phyloP scores from a whole-genome alignment of 2,888 invertebrate genomes.

The Synanthedon vespiformis region DNA sequence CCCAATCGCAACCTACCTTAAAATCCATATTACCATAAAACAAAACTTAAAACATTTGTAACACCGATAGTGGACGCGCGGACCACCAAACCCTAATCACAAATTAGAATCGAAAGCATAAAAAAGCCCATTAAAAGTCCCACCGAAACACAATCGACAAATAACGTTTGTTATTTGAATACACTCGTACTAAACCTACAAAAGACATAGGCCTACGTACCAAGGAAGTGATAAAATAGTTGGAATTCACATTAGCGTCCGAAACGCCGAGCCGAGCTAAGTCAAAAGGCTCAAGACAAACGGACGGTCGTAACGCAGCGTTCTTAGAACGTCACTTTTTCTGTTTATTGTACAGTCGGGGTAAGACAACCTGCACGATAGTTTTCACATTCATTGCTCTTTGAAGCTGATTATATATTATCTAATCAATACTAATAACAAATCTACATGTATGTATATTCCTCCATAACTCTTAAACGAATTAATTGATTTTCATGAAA shows the following conservation, averaged over 20 bases:
- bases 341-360: too few species aligned
- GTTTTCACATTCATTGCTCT: too few species aligned
- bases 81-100: background rate
- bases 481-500: too few species aligned
- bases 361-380: too few species aligned
- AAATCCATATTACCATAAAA: too few species aligned
- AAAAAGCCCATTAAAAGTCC: background rate
- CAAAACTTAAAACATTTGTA: too few species aligned
- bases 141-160: background rate
- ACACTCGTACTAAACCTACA: conserved; percentile 4
- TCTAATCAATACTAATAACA: too few species aligned
- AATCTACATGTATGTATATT: too few species aligned
- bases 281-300: conserved; percentile 10
- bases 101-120: background rate
- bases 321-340: conserved; percentile 2
- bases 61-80: too few species aligned
- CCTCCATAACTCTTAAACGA: too few species aligned
- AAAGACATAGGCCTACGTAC: conserved; percentile 12
- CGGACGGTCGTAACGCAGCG: conserved; percentile 20
- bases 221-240: conserved; percentile 39
- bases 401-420: too few species aligned
- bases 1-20: too few species aligned
- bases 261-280: conserved; percentile 25
- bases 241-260: conserved; percentile 34
- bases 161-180: background rate